These are phyloP conservation scores for Actinernus sp. DNA, from an alignment of 92 coral and sea anemone species.

Conservation along the genomic window DNA sequence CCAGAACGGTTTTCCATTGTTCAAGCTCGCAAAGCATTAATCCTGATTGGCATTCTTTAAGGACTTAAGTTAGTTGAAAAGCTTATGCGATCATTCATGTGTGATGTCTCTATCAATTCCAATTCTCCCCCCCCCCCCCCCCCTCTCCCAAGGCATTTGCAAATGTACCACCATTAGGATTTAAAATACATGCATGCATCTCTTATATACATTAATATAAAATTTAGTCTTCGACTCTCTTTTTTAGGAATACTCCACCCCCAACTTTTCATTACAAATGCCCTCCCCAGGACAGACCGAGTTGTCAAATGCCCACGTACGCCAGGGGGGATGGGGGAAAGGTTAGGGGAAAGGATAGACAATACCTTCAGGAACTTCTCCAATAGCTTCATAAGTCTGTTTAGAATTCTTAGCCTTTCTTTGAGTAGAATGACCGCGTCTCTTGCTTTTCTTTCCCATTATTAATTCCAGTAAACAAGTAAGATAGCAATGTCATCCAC, in stretches of 20 bases:
- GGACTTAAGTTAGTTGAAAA: neutral
- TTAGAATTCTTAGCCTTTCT: conserved; percentile 1
- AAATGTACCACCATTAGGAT: neutral
- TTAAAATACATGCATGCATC: too few relatives aligned
- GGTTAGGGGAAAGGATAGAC: too few relatives aligned
- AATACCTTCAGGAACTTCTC: neutral
- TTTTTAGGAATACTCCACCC: too few relatives aligned
- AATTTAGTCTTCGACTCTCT: too few relatives aligned
- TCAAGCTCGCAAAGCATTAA: neutral
- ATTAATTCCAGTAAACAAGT: too few relatives aligned
- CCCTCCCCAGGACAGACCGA: too few relatives aligned
- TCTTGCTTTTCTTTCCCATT: conserved; percentile 38
- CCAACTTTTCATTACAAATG: too few relatives aligned
- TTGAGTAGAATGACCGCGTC: conserved; percentile 1
- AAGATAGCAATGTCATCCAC: too few relatives aligned
- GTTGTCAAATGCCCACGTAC: too few relatives aligned
- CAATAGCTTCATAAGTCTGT: neutral
- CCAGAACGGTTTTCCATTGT: too few relatives aligned
- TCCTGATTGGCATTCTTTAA: neutral
- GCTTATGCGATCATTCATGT: neutral
- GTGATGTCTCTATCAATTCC: neutral
- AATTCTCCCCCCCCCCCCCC: neutral
- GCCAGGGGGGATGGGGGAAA: too few relatives aligned
- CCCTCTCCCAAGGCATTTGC: neutral
- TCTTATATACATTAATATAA: too few relatives aligned